Base-by-base conservation (phyloP, 1,140 invertebrate genomes). In the Diplogasteroides magnus region DNA sequence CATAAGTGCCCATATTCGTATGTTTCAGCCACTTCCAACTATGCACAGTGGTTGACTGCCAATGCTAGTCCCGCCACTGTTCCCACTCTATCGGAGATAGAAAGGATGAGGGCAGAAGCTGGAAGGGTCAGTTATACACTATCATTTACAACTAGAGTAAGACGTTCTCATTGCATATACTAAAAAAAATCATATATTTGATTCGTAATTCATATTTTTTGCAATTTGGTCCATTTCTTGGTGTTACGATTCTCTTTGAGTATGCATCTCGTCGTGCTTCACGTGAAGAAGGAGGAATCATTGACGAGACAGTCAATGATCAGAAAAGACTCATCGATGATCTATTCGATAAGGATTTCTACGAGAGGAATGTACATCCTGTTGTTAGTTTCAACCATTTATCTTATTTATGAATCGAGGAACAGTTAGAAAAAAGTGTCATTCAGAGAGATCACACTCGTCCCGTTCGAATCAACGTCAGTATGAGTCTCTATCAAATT, bases 401-500 rank as follows among this genome's bases (percentile, higher is more conserved):
- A 6, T 48, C 19, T 6, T 48, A 19, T 48, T 48, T 48, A 19
- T 11, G 37, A 6, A 11, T 6, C 37, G 37, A 48, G 37, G 19
- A 37, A 26, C 3, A 62, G 2, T 66, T n/a, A 62, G 15, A 66
- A 23, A 11, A 64, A 29, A 58, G 6, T 15, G 11, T 62, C 19
- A 6, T 66, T 66, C 15, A 66, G 64, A 59, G 32, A 56, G 68
- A 81, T 48, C 77, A 77, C 66, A 61, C 61, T 0, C 28, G 58
- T 25, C 74, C 81, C 11, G 79, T 77, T 13, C 60, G 81, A 2
- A 63, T 81, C 19, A 82, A 81, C 60, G 61, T 81, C 1, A 76
- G 73, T 59, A 81, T 81, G 79, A 76, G 73, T 56, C 55, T 81
- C 13, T 81, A 81, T 64, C 79, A 81, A 66, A 74, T 81, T 28